Conservation (phyloP, 2,888 invertebrate genomes). For the Carabus problematicus region DNA sequence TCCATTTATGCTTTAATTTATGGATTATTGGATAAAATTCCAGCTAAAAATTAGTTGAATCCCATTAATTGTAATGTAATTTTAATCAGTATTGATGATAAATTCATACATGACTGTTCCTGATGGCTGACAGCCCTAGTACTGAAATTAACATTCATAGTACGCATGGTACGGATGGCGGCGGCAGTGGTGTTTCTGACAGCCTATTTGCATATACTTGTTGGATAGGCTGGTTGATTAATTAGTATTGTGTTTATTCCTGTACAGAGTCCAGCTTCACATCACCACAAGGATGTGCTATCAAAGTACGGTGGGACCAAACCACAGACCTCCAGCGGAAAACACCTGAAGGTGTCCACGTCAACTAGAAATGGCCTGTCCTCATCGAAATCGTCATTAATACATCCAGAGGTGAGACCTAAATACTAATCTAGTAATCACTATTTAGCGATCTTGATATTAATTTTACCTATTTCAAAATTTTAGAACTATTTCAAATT, state of each 20-base stretch:
- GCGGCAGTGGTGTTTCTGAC: too few species aligned
- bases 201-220: not conserved
- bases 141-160: too few species aligned
- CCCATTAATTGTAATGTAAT: too few species aligned
- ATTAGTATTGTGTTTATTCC: slow-evolving; percentile 17
- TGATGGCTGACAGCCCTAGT: too few species aligned
- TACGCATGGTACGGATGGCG: too few species aligned
- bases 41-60: too few species aligned
- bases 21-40: too few species aligned
- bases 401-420: slow-evolving; percentile 56
- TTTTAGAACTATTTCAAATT: too few species aligned
- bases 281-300: slow-evolving; percentile 57
- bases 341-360: slow-evolving; percentile 54
- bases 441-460: not conserved
- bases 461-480: too few species aligned
- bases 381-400: slow-evolving; percentile 54
- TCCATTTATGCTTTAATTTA: too few species aligned
- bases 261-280: slow-evolving; percentile 58
- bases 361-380: slow-evolving; percentile 54
- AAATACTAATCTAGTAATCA: slow-evolving; percentile 1
- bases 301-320: slow-evolving; percentile 55
- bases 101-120: too few species aligned
- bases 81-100: too few species aligned
- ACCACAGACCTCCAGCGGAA: slow-evolving; percentile 51
- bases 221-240: not conserved